Evolutionary conservation across 2,113 vertebrate genomes (phyloP).

Genomic region (Notiomystis cincta): DNA sequence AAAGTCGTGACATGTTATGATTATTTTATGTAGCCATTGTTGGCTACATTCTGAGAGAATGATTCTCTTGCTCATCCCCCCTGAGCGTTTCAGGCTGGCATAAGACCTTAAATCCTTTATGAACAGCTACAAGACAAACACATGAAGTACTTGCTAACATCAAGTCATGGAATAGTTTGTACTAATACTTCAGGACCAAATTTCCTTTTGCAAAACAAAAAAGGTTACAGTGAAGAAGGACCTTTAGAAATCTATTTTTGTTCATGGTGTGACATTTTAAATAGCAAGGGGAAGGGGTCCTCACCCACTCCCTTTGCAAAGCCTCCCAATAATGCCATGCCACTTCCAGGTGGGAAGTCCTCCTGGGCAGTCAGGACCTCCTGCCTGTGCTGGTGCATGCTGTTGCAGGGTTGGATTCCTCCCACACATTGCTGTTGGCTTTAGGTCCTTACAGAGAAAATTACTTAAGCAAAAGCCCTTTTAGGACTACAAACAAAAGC

Average conservation of each 20-base stretch:
- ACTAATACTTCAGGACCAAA: neutral
- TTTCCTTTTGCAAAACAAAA: neutral
- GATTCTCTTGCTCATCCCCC: neutral
- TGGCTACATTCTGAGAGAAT: neutral
- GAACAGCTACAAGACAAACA: neutral
- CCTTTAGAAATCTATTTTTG: neutral
- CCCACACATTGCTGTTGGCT: neutral
- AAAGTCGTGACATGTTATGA: neutral
- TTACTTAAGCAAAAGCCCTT: neutral
- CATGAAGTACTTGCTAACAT: neutral
- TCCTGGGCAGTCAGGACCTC: neutral
- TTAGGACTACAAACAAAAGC: neutral
- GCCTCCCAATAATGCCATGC: rapidly evolving
- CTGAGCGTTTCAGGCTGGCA: neutral
- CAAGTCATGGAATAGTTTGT: neutral
- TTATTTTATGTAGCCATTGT: neutral
- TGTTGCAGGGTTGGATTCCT: neutral
- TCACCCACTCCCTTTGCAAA: neutral
- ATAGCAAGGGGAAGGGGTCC: neutral
- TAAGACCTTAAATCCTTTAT: neutral
- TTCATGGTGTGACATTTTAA: neutral
- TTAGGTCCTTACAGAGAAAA: neutral
- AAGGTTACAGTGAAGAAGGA: neutral
- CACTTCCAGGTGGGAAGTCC: neutral
- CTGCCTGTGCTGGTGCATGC: rapidly evolving